A percentile compares a stretch with the other conserved stretches of the same genome.
These are phyloP conservation scores for Macropus fuliginosus DNA, from an alignment of 2,797 vertebrate genomes.

Conservation along the genomic window DNA sequence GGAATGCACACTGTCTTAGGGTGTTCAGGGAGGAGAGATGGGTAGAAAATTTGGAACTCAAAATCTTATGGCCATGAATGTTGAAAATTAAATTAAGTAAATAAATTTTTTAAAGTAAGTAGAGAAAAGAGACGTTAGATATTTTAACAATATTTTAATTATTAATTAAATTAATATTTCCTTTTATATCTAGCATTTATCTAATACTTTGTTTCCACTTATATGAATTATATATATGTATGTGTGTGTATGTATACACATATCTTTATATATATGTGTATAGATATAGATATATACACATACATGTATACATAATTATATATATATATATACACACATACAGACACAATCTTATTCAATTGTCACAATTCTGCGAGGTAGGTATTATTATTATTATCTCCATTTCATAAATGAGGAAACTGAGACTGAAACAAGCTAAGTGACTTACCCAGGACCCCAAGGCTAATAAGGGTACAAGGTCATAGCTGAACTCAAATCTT, in stretches of 20 bases:
- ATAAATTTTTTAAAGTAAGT: too few species aligned
- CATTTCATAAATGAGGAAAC: not conserved
- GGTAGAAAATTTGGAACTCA: too few species aligned
- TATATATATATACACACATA: not conserved
- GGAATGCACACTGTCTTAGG: too few species aligned
- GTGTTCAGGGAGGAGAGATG: too few species aligned
- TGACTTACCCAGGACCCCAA: not conserved
- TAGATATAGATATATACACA: too few species aligned
- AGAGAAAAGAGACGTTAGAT: not conserved
- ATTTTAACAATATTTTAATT: conserved; percentile 54
- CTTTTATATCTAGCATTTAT: not conserved
- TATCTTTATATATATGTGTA: too few species aligned
- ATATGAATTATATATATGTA: too few species aligned
- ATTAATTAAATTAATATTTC: conserved; percentile 59
- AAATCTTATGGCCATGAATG: too few species aligned
- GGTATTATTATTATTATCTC: not conserved
- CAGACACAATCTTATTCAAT: not conserved
- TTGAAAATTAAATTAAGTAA: too few species aligned
- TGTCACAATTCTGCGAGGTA: not conserved
- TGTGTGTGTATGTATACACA: too few species aligned
- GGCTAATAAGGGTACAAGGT: not conserved
- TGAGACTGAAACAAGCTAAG: not conserved
- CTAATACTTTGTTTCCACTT: not conserved
- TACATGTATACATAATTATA: too few species aligned
- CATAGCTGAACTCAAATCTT: not conserved